Base-by-base conservation (phyloP, 2,113 vertebrate genomes). In the Typhlomys cinereus region DNA sequence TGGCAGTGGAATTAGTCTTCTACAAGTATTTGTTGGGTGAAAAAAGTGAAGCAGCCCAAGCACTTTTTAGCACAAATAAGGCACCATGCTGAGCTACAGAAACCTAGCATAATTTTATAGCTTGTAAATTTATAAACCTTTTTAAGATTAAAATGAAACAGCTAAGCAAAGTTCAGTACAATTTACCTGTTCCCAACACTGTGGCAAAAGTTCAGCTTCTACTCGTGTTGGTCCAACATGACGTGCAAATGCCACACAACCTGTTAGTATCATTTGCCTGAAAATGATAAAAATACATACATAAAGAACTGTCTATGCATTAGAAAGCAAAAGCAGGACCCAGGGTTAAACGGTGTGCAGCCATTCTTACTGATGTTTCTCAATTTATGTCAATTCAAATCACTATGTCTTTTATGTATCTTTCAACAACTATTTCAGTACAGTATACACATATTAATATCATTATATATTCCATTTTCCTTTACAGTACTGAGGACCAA, bases 251-350 rank as follows among this genome's bases (percentile, higher is more conserved):
- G 99, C 99, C 95, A 99, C 99, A 66, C 99, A 99, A 2, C 99
- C 99, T 0, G 99, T 99, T 96, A 99, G 96, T 97, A 99, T 99
- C 99, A 99, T 99, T 95, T 99, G 99, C 95, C 99, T 99, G 95
- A 94, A 97, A 94, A 88, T 71, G 93, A 94, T 25, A 90, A 20
- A 78, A 86, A 95, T n/a, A 41, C 21, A 54, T 50, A 25, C 14
- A 46, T 20, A 85, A 59, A 88, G 29, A 36, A 13, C 21, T 71
- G 7, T 27, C 34, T 48, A 64, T 70, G 25, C 29, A 66, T 54
- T 36, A 88, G 34, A 73, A 93, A 89, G 69, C 39, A 71, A 31
- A 46, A 34, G 10, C 29, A 66, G 80, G 25, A 62, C 6, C 14
- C 62, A 62, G n/a, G 52, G 6, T 52, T 69, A 79, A 83, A 64